These are phyloP conservation scores for Astur gentilis DNA, from an alignment of 2,113 vertebrate genomes.

Conservation along the genomic window DNA sequence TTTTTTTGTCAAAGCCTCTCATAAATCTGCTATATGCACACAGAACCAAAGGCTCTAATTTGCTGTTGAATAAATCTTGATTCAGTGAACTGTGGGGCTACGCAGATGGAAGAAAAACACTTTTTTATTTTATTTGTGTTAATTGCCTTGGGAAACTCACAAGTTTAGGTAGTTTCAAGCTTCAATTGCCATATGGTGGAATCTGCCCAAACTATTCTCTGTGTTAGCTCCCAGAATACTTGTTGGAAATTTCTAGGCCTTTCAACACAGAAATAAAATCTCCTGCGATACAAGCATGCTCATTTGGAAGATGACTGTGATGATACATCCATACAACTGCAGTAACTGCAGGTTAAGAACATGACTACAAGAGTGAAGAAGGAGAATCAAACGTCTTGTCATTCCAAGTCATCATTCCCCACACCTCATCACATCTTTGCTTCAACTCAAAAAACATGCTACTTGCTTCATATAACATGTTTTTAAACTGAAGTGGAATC, in stretches of 20 bases:
- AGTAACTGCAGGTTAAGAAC: background rate
- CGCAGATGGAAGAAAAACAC: background rate
- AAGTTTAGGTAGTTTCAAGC: background rate
- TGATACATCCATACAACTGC: background rate
- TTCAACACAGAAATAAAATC: background rate
- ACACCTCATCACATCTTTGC: background rate
- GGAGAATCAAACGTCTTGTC: background rate
- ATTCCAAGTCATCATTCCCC: background rate
- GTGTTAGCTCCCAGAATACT: background rate
- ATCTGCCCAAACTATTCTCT: background rate
- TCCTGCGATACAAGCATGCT: background rate
- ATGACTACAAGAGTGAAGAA: background rate
- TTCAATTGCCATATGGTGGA: background rate
- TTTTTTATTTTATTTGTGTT: background rate
- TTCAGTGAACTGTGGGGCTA: background rate
- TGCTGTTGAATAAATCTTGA: background rate
- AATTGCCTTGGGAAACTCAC: background rate
- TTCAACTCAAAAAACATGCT: background rate
- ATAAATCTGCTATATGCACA: background rate
- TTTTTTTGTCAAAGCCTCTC: background rate
- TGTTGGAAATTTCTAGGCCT: background rate
- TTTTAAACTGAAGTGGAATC: slow-evolving; percentile 82
- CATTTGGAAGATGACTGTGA: background rate
- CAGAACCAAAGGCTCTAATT: background rate
- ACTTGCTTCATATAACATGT: background rate